Evolutionary conservation across 2,113 vertebrate genomes (phyloP).

Genomic region (Lophotis ruficrista): DNA sequence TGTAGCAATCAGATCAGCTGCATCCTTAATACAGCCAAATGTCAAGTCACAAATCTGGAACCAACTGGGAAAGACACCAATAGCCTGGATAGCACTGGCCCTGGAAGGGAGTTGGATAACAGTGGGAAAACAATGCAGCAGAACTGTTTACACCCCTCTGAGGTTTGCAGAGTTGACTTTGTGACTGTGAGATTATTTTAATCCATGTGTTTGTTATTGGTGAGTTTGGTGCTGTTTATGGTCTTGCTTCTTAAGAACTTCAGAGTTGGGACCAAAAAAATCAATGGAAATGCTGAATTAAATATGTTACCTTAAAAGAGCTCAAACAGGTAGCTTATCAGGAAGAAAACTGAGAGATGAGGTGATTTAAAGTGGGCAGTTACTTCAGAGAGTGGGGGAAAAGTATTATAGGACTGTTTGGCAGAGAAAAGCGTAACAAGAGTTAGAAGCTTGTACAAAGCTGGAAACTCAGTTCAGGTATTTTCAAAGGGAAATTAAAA

Average conservation of each 20-base stretch:
- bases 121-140: not conserved
- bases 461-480: not conserved
- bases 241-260: not conserved
- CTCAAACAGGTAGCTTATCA: not conserved
- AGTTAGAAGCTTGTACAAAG: not conserved
- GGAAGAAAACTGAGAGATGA: not conserved
- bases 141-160: not conserved
- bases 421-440: not conserved
- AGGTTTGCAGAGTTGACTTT: not conserved
- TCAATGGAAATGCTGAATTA: not conserved
- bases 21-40: not conserved
- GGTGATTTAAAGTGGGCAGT: not conserved
- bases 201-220: not conserved
- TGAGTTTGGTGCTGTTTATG: not conserved
- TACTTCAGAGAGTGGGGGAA: not conserved
- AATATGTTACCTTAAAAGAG: not conserved
- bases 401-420: not conserved
- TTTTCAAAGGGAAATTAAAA: not conserved
- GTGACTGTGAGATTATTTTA: not conserved
- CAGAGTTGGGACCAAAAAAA: not conserved
- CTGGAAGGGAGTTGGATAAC: not conserved
- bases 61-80: not conserved
- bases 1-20: rapidly evolving
- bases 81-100: not conserved
- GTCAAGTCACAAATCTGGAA: not conserved